Evolutionary conservation across 2,113 vertebrate genomes (phyloP), one percentile per base, ranked within the genome.

Genomic region (Anser brachyrhynchus): DNA sequence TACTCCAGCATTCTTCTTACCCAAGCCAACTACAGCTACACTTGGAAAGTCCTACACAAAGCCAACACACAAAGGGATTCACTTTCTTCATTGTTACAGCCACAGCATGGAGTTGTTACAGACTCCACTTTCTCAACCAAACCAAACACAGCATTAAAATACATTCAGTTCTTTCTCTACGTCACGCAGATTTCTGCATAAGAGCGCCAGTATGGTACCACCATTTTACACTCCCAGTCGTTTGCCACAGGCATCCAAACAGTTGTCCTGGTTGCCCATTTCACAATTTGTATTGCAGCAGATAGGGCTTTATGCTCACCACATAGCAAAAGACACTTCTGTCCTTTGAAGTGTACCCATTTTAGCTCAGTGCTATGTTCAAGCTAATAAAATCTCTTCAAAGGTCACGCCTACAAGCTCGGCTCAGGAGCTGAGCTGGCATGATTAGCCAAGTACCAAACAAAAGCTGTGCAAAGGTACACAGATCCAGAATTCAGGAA

Each of bases 21-120:
- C 99, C 20, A 99, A 97, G 22, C 99, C 99, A 11, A 99, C 99
- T 7, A 99, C 97, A 61, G 98, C 99, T 44, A 99, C 97, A 59
- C 98, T 99, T 1, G 99, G 97, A 72, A 99, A 99, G 81, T 99
- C 99, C 99, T 99, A 94, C 46, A 91, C n/a, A 39, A 93, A 95
- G 88, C 46, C 92, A 6, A 94, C 25, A 95, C n/a, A 84, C 7
- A 81, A 37, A 52, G 5, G 13, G 51, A 71, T 70, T 73, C 43
- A 13, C 6, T 29, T 41, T 79, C 12, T 33, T 70, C 33, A 49
- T 7, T 74, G 16, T 59, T 66, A 92, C 22, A 79, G 37, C 9
- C 52, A 33, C n/a, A 67, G 22, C 22, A 62, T 9, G 49, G 44
- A 62, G 37, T 11, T 81, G 22, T 35, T 93, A 65, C 75, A 84